Base-by-base conservation (phyloP, 2,888 invertebrate species). In the Aphidoletes aphidimyza region DNA sequence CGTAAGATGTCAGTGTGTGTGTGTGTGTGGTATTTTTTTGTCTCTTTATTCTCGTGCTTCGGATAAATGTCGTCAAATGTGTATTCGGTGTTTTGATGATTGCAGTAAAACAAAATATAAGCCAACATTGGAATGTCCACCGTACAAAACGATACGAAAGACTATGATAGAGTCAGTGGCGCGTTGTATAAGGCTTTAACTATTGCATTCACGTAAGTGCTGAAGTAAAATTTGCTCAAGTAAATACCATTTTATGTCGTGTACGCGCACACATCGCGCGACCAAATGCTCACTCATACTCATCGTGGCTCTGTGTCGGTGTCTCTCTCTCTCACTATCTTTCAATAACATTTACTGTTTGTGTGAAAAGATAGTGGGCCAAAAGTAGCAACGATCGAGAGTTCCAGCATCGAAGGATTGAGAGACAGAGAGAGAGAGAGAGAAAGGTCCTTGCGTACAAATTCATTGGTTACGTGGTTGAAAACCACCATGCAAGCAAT, bases 131-230 rank as follows among this genome's bases (percentile, higher is more conserved):
- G 34, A 69, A 69, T 69, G 69, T 69, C 69, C 34, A 69, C 69
- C 17, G 34, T 30, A 2, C 22, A 30, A 30, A n/a, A n/a, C n/a
- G n/a, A n/a, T n/a, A n/a, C n/a, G n/a, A n/a, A n/a, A n/a, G n/a
- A n/a, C n/a, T n/a, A n/a, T n/a, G n/a, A n/a, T n/a, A n/a, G n/a
- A n/a, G n/a, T n/a, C n/a, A n/a, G n/a, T n/a, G n/a, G n/a, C n/a
- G n/a, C n/a, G 5, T 8, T 30, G 34, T 26, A 69, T 69, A 69
- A 69, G 69, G 34, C 26, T 30, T 69, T 30, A n/a, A 30, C 34
- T 11, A 69, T 69, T 69, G 69, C 69, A n/a, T 69, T 69, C 69
- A 69, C 34, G 69, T 69, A 69, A 69, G 69, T 69, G 69, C 69
- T 19, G 69, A 69, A 34, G 69, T 69, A 69, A 69, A 54, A 30